Percentiles rank a stretch among this genome's conserved stretches.
Evolutionary conservation across 2,113 vertebrate genomes (phyloP).

Genomic region (Ascaphus truei): DNA sequence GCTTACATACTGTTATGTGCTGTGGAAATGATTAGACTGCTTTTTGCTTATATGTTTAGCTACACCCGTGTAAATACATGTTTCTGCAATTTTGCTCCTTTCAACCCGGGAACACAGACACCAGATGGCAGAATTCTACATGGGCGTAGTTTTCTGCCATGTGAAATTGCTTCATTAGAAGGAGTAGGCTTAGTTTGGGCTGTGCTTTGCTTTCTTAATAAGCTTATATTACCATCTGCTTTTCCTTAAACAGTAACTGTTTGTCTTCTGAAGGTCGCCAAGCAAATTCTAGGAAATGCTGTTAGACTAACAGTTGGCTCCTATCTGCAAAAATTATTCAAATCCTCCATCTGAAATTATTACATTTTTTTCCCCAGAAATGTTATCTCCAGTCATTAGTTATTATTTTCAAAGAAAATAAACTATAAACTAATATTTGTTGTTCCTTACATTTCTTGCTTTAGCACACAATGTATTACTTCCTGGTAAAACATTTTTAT

Average conservation of each 20-base stretch:
- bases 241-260: constrained; percentile 14
- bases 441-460: too few species aligned
- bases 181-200: constrained; percentile 1
- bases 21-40: too few species aligned
- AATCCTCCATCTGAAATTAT: not conserved
- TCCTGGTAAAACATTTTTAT: too few species aligned
- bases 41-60: too few species aligned
- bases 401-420: too few species aligned
- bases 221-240: constrained; percentile 27
- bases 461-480: too few species aligned
- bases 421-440: too few species aligned
- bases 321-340: not conserved
- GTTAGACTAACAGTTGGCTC: not conserved
- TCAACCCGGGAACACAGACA: not conserved
- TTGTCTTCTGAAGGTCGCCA: constrained; percentile 1
- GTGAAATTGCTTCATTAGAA: constrained; percentile 15
- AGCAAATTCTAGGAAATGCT: constrained; percentile 10
- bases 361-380: not conserved
- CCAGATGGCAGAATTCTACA: constrained; percentile 16
- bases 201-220: constrained; percentile 7
- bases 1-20: too few species aligned
- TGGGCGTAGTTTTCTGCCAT: not conserved
- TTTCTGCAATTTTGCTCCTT: too few species aligned
- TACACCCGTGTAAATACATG: too few species aligned
- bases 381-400: too few species aligned